phyloP scores from a whole-genome alignment of 2,113 vertebrate species.

The Thomomys bottae region DNA sequence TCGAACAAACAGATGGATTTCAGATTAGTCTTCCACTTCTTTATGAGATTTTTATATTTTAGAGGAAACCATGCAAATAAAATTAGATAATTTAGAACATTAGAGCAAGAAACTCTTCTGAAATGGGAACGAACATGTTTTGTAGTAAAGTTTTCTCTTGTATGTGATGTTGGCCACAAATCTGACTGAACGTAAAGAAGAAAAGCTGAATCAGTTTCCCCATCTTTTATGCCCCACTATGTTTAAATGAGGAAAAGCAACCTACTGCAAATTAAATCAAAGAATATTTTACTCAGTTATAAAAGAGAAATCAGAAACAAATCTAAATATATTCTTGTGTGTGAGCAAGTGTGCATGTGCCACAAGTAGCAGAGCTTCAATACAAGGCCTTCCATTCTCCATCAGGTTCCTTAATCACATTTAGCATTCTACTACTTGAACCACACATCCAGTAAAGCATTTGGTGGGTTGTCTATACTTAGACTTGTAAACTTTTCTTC shows the following conservation, averaged over 20 bases:
- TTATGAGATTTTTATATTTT: constrained; percentile 47
- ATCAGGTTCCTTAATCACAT: too few species aligned
- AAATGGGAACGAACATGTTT: constrained; percentile 29
- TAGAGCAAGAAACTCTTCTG: constrained; percentile 47
- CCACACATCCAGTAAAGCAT: too few species aligned
- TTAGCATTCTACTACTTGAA: too few species aligned
- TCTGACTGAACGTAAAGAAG: background rate
- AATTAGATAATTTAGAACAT: constrained; percentile 71
- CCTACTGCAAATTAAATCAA: background rate
- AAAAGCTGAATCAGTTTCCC: background rate
- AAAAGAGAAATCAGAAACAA: background rate
- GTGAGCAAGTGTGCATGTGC: too few species aligned
- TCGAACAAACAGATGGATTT: constrained; percentile 65
- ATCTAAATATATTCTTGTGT: background rate
- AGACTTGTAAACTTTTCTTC: too few species aligned
- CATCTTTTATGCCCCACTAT: background rate
- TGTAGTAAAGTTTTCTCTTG: background rate
- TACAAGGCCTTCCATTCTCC: too few species aligned
- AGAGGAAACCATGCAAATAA: constrained; percentile 71
- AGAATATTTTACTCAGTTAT: background rate
- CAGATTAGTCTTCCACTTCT: constrained; percentile 31
- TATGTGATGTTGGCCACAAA: background rate
- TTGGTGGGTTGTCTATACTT: too few species aligned
- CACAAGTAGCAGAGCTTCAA: too few species aligned
- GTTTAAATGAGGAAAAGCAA: background rate